phyloP scores from a whole-genome alignment of 2,113 vertebrate species.

The Danio rerio region GRCz12tu NC_133197.1:13511001-13511500 shows the following conservation, averaged over 20 bases:
- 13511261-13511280: constrained; percentile 30
- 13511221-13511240: constrained; percentile 52
- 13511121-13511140: background rate
- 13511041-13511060: background rate
- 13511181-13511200: constrained; percentile 53
- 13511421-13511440: constrained; percentile 19
- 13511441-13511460: background rate
- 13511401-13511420: constrained; percentile 2
- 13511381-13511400: constrained; percentile 13
- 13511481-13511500: background rate
- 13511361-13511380: background rate
- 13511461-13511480: background rate
- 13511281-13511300: constrained; percentile 3
- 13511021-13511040: background rate
- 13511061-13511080: background rate
- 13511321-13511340: background rate
- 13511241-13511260: constrained; percentile 40
- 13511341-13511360: constrained; percentile 1
- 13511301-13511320: background rate
- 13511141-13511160: constrained; percentile 39
- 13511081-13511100: background rate
- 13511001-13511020: no score
- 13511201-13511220: constrained; percentile 37
- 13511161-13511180: constrained; percentile 19
- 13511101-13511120: constrained; percentile 1